These are phyloP conservation scores for Lepeophtheirus nordmannii DNA, from an alignment of 2,888 invertebrate species.

Conservation along the genomic window DNA sequence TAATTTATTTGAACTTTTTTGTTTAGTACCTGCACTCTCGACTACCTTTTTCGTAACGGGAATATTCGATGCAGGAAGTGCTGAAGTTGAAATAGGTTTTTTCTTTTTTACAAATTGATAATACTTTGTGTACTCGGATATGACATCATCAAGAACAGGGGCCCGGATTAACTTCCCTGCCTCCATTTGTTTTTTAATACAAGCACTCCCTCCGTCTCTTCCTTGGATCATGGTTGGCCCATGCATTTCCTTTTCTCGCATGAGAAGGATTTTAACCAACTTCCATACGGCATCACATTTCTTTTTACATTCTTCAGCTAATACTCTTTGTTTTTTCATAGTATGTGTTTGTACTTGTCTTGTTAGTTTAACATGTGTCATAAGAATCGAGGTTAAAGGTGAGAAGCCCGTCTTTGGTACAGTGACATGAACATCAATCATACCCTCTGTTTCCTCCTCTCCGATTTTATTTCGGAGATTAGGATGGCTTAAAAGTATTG, in stretches of 20 bases:
- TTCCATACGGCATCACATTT: constrained; percentile 9
- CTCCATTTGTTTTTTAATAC: constrained; percentile 20
- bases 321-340: constrained; percentile 14
- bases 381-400: not conserved
- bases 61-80: too few relatives aligned
- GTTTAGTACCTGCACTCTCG: too few relatives aligned
- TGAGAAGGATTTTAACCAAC: constrained; percentile 16
- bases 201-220: constrained; percentile 16
- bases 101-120: constrained; percentile 13
- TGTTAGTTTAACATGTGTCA: not conserved
- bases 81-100: not conserved
- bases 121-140: constrained; percentile 9
- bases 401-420: not conserved
- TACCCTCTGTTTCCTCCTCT: constrained; percentile 9
- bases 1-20: too few relatives aligned
- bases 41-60: too few relatives aligned
- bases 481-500: not conserved
- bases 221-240: constrained; percentile 18
- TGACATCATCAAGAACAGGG: constrained; percentile 10
- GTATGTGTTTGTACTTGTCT: constrained; percentile 6
- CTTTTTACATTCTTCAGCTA: constrained; percentile 5
- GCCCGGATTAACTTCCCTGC: constrained; percentile 2
- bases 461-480: not conserved
- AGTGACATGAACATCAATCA: not conserved
- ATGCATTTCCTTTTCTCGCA: constrained; percentile 19